Conservation (phyloP, 2,888 invertebrate genomes). For the Amphipyra tragopoginis region DNA sequence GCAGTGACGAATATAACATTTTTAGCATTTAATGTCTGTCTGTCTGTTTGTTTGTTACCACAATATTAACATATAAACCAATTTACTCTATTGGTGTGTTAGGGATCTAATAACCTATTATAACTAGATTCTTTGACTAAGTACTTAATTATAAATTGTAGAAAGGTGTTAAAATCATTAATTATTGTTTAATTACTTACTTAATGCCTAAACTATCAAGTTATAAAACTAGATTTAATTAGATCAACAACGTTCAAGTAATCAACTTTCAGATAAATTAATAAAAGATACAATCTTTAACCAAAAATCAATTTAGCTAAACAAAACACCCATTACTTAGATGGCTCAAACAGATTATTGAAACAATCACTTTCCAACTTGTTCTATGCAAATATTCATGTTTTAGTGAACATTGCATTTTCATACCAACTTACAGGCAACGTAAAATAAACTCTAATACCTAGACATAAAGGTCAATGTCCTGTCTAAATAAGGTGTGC, state of each 20-base stretch:
- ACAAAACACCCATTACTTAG: conserved; percentile 35
- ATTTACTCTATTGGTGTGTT: too few species aligned
- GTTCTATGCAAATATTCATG: conserved; percentile 43
- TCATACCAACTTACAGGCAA: conserved; percentile 6
- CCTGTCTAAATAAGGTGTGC: conserved; percentile 44
- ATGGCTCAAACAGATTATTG: conserved; percentile 30
- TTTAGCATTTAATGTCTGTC: too few species aligned
- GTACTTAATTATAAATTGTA: too few species aligned
- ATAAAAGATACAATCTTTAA: conserved; percentile 19
- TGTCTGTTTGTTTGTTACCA: too few species aligned
- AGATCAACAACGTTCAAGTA: neutral
- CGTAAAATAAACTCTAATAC: conserved; percentile 35
- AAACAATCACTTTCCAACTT: conserved; percentile 52
- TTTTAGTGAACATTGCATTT: conserved; percentile 39
- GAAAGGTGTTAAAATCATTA: too few species aligned
- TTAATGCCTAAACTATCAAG: conserved; percentile 4
- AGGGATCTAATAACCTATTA: too few species aligned
- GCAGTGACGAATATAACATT: too few species aligned
- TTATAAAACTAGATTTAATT: conserved; percentile 13
- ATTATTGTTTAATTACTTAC: neutral
- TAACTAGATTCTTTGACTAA: too few species aligned
- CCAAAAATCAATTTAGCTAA: conserved; percentile 23
- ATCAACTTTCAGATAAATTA: conserved; percentile 1
- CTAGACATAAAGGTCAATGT: conserved; percentile 52
- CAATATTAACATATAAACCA: too few species aligned